Percentiles rank a stretch among this genome's conserved stretches.
Conservation (phyloP, 1,140 invertebrate genomes). For the Nomia melanderi region DNA sequence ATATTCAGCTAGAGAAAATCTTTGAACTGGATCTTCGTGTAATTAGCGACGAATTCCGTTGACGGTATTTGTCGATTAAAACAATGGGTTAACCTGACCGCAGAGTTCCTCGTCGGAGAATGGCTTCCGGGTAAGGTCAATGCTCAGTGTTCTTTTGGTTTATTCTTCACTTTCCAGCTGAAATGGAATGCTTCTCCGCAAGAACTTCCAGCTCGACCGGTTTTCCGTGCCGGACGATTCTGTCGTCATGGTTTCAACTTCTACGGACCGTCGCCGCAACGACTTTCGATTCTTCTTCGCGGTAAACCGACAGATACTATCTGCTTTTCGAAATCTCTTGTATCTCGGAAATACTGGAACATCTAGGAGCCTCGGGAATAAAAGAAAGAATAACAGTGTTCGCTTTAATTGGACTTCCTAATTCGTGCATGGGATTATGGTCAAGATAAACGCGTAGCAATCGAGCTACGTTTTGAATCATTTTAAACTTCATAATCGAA, state of each 20-base stretch:
- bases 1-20: too few species aligned
- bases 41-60: background rate
- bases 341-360: background rate
- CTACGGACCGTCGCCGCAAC: conserved; percentile 17
- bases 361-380: background rate
- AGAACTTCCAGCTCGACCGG: conserved; percentile 44
- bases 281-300: conserved; percentile 36
- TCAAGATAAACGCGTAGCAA: too few species aligned
- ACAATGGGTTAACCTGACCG: conserved; percentile 2
- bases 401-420: too few species aligned
- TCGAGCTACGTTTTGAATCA: too few species aligned
- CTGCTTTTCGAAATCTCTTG: background rate
- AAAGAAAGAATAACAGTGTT: background rate
- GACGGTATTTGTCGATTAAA: background rate
- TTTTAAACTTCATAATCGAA: too few species aligned
- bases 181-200: conserved; percentile 33
- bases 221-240: conserved; percentile 25
- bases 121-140: conserved; percentile 43
- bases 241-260: background rate
- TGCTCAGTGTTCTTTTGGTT: conserved; percentile 24
- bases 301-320: background rate
- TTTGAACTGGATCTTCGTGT: background rate
- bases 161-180: conserved; percentile 38
- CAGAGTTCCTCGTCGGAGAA: background rate
- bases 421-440: too few species aligned